Conservation (phyloP, 2,113 vertebrate genomes). For the Hyaena hyaena region DNA sequence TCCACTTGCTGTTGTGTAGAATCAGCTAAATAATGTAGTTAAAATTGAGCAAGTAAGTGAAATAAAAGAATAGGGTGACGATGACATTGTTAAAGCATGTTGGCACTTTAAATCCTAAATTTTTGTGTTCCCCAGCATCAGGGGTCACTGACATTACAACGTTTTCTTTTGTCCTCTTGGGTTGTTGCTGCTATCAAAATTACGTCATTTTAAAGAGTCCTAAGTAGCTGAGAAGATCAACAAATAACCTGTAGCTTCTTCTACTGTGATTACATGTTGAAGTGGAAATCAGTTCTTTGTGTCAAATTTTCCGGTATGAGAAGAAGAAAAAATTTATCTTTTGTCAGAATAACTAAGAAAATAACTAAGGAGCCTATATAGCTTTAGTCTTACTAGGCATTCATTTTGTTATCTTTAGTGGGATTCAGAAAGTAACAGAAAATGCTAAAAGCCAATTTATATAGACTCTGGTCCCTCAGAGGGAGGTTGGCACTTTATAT, state of each 20-base stretch:
- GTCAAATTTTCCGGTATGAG: not conserved
- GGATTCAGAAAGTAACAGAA: constrained; percentile 1
- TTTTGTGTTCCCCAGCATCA: not conserved
- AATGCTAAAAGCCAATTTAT: constrained; percentile 17
- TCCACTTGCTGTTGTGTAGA: constrained; percentile 35
- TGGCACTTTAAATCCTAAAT: constrained; percentile 17
- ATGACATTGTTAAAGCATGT: not conserved
- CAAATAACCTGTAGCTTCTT: not conserved
- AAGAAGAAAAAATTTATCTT: not conserved
- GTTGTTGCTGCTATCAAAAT: not conserved
- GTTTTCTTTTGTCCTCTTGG: not conserved
- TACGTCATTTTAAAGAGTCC: not conserved
- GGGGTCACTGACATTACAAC: not conserved
- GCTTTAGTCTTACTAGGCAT: not conserved
- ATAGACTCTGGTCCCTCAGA: not conserved
- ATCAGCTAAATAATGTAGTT: constrained; percentile 32
- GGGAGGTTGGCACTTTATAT: not conserved
- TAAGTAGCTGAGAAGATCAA: not conserved
- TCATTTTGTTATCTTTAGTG: not conserved
- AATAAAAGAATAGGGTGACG: constrained; percentile 13
- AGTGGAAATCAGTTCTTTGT: not conserved
- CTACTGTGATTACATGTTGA: not conserved
- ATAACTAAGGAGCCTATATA: not conserved
- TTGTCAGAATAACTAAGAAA: constrained; percentile 1
- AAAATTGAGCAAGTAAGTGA: not conserved